Percentiles rank a stretch among this genome's conserved stretches.
phyloP scores from a whole-genome alignment of 1,140 invertebrate genomes.

The Pectinophora gossypiella region DNA sequence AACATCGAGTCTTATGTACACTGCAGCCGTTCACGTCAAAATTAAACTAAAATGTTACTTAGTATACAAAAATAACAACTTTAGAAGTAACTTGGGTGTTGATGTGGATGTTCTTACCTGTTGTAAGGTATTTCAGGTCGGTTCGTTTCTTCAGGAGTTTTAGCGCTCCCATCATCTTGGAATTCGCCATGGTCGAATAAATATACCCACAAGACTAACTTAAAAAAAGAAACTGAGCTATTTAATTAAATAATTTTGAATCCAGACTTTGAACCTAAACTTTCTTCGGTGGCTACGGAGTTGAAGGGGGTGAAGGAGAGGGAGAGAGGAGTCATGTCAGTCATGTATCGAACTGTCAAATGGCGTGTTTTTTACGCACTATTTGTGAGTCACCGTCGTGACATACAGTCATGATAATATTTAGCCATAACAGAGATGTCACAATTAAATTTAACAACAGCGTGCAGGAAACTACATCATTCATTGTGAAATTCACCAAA shows the following conservation, averaged over 20 bases:
- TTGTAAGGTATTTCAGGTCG: conserved; percentile 48
- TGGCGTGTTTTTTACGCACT: neutral
- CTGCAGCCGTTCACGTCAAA: no score
- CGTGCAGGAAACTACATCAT: no score
- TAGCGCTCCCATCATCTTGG: conserved; percentile 58
- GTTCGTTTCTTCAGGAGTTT: conserved; percentile 53
- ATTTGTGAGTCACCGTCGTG: neutral
- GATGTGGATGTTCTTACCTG: conserved; percentile 34
- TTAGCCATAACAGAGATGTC: no score
- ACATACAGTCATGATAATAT: neutral
- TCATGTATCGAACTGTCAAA: neutral
- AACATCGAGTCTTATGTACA: neutral
- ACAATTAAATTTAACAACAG: no score
- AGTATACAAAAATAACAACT: neutral
- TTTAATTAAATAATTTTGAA: conserved; percentile 39
- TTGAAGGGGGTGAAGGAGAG: conserved; percentile 15
- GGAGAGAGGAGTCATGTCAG: conserved; percentile 5
- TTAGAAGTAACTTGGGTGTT: neutral
- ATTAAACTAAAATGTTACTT: neutral
- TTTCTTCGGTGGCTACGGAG: conserved; percentile 36
- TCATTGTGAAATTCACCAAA: no score
- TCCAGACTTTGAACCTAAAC: conserved; percentile 73
- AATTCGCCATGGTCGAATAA: conserved; percentile 52
- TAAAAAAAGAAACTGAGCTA: conserved; percentile 16
- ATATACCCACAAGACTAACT: no score